These are phyloP conservation scores for Drosophila prolongata DNA, from an alignment of 2,888 invertebrate genomes.

Conservation along the genomic window DNA sequence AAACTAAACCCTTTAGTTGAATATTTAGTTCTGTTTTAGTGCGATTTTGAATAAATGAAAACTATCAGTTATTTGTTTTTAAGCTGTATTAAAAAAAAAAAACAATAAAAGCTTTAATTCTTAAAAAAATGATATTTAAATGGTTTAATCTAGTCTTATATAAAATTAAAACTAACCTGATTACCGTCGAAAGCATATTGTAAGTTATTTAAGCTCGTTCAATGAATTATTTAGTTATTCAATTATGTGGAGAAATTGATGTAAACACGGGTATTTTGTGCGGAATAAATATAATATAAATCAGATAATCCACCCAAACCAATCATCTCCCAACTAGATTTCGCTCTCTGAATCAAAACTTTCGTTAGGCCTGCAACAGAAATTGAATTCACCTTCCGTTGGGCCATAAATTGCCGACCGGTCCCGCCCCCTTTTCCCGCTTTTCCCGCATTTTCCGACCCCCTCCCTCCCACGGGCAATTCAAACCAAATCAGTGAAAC, in stretches of 20 bases:
- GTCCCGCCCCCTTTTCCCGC: constrained; percentile 11
- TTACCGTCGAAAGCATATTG: background rate
- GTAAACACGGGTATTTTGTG: constrained; percentile 29
- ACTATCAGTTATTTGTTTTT: no score
- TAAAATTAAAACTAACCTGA: background rate
- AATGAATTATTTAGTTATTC: constrained; percentile 18
- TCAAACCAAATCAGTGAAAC: constrained; percentile 49
- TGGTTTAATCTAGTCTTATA: background rate
- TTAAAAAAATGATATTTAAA: no score
- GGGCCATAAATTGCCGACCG: constrained; percentile 68
- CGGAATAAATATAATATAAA: constrained; percentile 39
- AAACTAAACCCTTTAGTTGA: no score
- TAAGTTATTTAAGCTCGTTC: background rate
- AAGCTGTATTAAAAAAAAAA: no score
- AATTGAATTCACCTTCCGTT: constrained; percentile 75
- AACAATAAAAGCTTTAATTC: no score
- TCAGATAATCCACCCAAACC: constrained; percentile 34
- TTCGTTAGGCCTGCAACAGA: constrained; percentile 40
- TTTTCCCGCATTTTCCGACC: constrained; percentile 5
- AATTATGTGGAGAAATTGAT: constrained; percentile 12
- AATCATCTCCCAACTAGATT: constrained; percentile 38
- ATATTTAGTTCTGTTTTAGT: no score
- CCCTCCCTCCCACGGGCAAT: constrained; percentile 20
- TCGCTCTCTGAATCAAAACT: constrained; percentile 26
- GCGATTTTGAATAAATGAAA: no score